Conservation (phyloP, 92 coral and sea anemone species). For the Chrysogorgia sp. region DNA sequence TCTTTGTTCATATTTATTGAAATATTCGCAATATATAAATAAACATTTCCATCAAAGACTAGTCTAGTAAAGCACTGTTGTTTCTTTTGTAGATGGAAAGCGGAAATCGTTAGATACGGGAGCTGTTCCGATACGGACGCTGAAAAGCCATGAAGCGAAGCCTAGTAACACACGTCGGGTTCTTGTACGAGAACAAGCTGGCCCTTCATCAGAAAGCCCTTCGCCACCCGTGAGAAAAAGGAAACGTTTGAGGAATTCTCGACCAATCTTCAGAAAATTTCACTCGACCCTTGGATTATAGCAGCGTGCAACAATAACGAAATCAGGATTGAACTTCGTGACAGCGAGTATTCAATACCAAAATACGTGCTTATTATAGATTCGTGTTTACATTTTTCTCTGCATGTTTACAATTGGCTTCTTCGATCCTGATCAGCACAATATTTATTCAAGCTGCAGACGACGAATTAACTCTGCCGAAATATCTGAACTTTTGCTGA, state of each 20-base stretch:
- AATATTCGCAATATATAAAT: too few species aligned
- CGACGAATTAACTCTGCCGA: not conserved
- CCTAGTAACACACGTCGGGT: too few species aligned
- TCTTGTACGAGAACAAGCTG: too few species aligned
- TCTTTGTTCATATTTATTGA: too few species aligned
- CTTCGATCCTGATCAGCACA: not conserved
- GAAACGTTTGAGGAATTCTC: constrained; percentile 15
- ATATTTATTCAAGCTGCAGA: constrained; percentile 7
- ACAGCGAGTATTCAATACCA: not conserved
- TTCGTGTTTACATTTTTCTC: constrained; percentile 5
- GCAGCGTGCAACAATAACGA: not conserved
- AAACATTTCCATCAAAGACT: too few species aligned
- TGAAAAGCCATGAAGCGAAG: too few species aligned
- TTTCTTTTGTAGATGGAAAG: too few species aligned
- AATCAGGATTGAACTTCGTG: constrained; percentile 6
- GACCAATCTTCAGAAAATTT: not conserved
- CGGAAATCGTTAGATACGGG: too few species aligned
- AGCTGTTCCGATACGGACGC: too few species aligned
- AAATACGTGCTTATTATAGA: constrained; percentile 4
- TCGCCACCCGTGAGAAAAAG: not conserved
- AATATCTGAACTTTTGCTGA: not conserved
- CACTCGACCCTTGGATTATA: not conserved
- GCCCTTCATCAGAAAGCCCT: too few species aligned
- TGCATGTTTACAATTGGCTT: constrained; percentile 1
- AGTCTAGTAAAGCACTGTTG: too few species aligned